Base-by-base conservation (phyloP, 2,113 vertebrate genomes). In the Zosterops hypoxanthus region DNA sequence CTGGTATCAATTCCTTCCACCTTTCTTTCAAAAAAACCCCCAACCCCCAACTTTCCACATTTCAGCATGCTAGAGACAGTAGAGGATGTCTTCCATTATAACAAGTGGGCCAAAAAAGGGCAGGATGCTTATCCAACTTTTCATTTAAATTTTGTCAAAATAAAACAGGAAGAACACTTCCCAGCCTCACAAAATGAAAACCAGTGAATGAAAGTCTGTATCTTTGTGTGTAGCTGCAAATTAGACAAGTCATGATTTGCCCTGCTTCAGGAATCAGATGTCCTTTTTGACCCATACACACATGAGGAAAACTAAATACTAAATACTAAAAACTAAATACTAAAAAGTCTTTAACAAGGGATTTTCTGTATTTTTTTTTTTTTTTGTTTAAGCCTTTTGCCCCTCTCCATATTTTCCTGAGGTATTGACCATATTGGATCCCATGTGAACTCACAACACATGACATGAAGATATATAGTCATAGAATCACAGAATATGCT, bases 11-110 rank as follows among this genome's bases (percentile, higher is more conserved):
- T 76, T 55, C 4, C 8, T 22, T 26, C 6, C 9, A n/a, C 0
- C 0, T 2, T 5, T 23, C 22, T 59, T 42, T 31, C 2, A 49
- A 24, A 16, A 82, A 36, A n/a, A 44, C 7, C 0, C 1, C 9
- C 22, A 53, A 60, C 24, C 9, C 6, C 21, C 24, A 72, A 20
- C 8, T 71, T 92, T 76, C 5, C 15, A 57, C 1, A 5, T 82
- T 84, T 57, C n/a, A 85, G n/a, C 5, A 33, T 66, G 22, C 7
- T 39, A 36, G 11, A 71, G 5, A 42, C 7, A 46, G 5, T 12
- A 87, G 8, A 84, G 5, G 3, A 6, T 44, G 20, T 57, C 11
- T 53, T 60, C 14, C 50, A 24, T 10, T 39, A 28, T 12, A 46
- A 19, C 2, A 86, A 59, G 3, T 41, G 12, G 3, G 12, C 64